Percentiles rank a stretch among this genome's conserved stretches.
phyloP scores from a whole-genome alignment of 1,140 invertebrate genomes.

The Drosophila sucinea region DNA sequence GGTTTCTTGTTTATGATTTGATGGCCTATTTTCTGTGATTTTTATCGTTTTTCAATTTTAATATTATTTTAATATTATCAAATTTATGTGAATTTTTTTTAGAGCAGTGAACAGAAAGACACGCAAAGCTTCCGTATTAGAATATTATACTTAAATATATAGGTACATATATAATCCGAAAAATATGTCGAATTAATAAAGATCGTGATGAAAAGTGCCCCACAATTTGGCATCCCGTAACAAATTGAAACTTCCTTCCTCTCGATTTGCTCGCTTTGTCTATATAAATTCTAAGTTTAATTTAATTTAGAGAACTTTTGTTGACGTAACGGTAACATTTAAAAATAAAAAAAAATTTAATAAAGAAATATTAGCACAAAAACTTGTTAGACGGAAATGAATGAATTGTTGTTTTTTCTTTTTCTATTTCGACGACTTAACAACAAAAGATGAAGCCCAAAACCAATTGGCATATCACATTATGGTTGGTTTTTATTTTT shows the following conservation, averaged over 20 bases:
- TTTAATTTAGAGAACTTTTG: slow-evolving; percentile 25
- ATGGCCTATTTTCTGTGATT: slow-evolving; percentile 56
- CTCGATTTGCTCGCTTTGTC: neutral
- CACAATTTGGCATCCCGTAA: slow-evolving; percentile 1
- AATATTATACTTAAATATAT: slow-evolving; percentile 1
- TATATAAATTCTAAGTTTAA: slow-evolving; percentile 26
- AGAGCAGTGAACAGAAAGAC: slow-evolving; percentile 19
- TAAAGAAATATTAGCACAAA: slow-evolving; percentile 43
- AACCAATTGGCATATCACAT: slow-evolving; percentile 38
- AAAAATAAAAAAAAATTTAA: slow-evolving; percentile 38
- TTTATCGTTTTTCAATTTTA: slow-evolving; percentile 34
- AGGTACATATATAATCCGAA: neutral
- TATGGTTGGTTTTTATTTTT: slow-evolving; percentile 56
- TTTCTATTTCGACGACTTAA: slow-evolving; percentile 1
- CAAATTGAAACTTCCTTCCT: slow-evolving; percentile 3
- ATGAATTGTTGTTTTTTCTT: slow-evolving; percentile 21
- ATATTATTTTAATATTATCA: slow-evolving; percentile 40
- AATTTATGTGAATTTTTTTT: slow-evolving; percentile 33
- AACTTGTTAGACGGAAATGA: slow-evolving; percentile 63
- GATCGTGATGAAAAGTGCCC: neutral
- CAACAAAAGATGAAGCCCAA: slow-evolving; percentile 16
- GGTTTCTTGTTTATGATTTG: slow-evolving; percentile 44
- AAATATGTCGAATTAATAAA: neutral
- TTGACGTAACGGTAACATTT: slow-evolving; percentile 39
- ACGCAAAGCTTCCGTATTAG: slow-evolving; percentile 45